phyloP scores from a whole-genome alignment of 2,888 invertebrate genomes.

The Stenodera caucasica region DNA sequence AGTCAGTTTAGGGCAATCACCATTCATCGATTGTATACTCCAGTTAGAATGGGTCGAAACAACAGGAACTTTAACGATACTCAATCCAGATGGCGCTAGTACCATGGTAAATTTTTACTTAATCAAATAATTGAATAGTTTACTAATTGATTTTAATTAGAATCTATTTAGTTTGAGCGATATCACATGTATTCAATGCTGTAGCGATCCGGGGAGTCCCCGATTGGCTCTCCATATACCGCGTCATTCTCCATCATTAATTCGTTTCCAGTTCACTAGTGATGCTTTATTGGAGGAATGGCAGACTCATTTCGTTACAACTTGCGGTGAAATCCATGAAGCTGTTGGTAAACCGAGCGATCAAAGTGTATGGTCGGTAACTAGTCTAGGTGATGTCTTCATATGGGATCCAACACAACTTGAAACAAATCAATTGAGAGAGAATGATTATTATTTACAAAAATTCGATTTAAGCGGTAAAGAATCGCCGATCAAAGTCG shows the following conservation, averaged over 20 bases:
- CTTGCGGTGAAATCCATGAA: constrained; percentile 51
- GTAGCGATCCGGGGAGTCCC: constrained; percentile 79
- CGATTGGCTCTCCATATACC: constrained; percentile 75
- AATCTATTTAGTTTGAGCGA: constrained; percentile 74
- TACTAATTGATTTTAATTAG: constrained; percentile 48
- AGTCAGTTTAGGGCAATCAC: constrained; percentile 49
- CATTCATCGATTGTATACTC: constrained; percentile 74
- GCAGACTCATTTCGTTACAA: constrained; percentile 77
- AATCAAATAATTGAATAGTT: neutral
- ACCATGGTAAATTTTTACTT: constrained; percentile 64
- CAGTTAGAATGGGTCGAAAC: constrained; percentile 81
- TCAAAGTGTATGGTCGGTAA: constrained; percentile 77
- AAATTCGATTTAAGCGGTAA: constrained; percentile 73
- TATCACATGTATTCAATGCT: constrained; percentile 74
- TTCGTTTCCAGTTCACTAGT: constrained; percentile 76
- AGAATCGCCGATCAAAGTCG: constrained; percentile 50
- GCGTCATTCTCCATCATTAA: constrained; percentile 61
- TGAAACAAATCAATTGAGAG: constrained; percentile 59
- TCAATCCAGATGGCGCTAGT: constrained; percentile 75
- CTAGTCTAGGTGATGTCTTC: constrained; percentile 78
- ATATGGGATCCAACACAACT: constrained; percentile 74
- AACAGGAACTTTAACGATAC: constrained; percentile 66
- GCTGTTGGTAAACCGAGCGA: constrained; percentile 64
- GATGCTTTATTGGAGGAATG: constrained; percentile 89
- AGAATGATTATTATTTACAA: constrained; percentile 62